Percentiles rank a stretch among this genome's conserved stretches.
These are phyloP conservation scores for Theonella swinhoei DNA, from an alignment of 37 sponge, comb jelly and placozoan genomes.

Conservation along the genomic window DNA sequence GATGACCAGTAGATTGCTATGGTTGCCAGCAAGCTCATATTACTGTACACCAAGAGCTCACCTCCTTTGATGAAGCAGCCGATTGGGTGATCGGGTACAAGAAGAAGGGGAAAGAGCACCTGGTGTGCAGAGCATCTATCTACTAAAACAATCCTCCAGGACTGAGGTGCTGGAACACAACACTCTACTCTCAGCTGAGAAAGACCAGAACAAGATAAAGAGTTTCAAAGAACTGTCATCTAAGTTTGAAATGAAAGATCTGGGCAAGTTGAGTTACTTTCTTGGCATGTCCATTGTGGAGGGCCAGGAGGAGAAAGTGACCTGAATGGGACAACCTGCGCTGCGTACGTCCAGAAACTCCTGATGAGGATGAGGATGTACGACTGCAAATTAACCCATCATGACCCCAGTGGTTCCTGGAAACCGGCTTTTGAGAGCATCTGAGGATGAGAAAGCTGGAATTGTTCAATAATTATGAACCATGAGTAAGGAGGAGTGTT, in stretches of 20 bases:
- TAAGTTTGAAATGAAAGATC: constrained; percentile 41
- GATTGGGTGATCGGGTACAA: constrained; percentile 1
- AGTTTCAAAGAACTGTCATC: neutral
- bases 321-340: no score
- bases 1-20: no score
- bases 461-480: no score
- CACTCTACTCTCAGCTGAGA: constrained; percentile 20
- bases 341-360: constrained; percentile 22
- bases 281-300: constrained; percentile 33
- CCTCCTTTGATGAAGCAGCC: constrained; percentile 26
- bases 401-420: constrained; percentile 17
- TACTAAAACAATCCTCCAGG: neutral
- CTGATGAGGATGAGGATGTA: constrained; percentile 12
- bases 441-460: constrained; percentile 3
- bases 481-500: no score
- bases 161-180: no score
- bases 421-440: constrained; percentile 19
- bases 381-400: constrained; percentile 21
- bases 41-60: constrained; percentile 20
- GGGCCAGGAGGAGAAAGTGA: neutral
- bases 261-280: constrained; percentile 28
- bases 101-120: constrained; percentile 3
- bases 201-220: neutral
- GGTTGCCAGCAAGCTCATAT: constrained; percentile 19
- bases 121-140: constrained; percentile 25